Conservation (phyloP, 2,113 vertebrate genomes). For the Saccopteryx leptura region DNA sequence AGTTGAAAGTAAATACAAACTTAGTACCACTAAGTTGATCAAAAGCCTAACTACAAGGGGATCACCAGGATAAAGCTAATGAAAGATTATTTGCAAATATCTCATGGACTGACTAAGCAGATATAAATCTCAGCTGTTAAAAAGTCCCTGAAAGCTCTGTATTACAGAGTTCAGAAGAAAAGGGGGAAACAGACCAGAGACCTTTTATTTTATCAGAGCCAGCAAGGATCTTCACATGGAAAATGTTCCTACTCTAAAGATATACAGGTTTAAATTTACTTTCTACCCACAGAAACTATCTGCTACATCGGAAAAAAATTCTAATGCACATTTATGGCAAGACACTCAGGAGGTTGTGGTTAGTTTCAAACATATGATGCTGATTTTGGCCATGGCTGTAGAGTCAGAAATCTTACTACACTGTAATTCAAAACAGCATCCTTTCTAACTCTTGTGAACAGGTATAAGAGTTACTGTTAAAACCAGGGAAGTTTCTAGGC, state of each 20-base stretch:
- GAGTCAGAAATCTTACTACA: constrained; percentile 71
- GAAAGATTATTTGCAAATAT: constrained; percentile 75
- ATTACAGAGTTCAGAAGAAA: not conserved
- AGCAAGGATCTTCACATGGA: constrained; percentile 34
- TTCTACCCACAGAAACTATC: constrained; percentile 84
- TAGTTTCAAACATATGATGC: constrained; percentile 82
- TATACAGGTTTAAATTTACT: constrained; percentile 86
- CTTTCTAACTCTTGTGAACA: constrained; percentile 33
- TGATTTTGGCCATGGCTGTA: constrained; percentile 73
- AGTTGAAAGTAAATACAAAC: constrained; percentile 38
- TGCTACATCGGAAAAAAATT: constrained; percentile 86
- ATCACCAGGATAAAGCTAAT: constrained; percentile 74
- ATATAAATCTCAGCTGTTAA: constrained; percentile 1
- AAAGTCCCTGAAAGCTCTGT: not conserved
- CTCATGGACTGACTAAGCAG: constrained; percentile 64
- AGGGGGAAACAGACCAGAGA: not conserved
- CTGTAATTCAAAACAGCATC: constrained; percentile 70
- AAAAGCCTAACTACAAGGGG: constrained; percentile 46
- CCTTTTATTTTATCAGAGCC: constrained; percentile 39
- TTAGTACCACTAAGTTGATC: not conserved
- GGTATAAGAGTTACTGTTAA: constrained; percentile 15
- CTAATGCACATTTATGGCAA: constrained; percentile 75
- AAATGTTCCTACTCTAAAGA: constrained; percentile 76
- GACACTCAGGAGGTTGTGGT: constrained; percentile 79
- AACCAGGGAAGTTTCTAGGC: not conserved